A percentile compares a stretch with the other conserved stretches of the same genome.
Evolutionary conservation across 2,797 vertebrate species (phyloP).

Genomic region (Centroberyx gerrardi): DNA sequence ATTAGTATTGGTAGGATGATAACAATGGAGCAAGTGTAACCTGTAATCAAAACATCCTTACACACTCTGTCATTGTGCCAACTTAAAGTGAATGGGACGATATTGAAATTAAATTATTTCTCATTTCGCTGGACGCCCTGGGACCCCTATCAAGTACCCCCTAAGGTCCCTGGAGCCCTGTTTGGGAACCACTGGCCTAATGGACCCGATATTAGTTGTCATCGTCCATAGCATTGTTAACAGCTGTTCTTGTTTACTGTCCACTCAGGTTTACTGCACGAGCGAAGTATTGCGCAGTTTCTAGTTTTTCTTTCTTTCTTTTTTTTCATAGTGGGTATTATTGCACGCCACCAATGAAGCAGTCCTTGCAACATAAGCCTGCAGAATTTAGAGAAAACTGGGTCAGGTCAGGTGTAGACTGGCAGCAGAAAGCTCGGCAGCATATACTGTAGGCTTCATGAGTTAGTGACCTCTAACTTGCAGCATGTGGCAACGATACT

Average conservation of each 20-base stretch:
- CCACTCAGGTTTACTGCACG: too few species aligned
- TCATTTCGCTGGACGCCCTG: not conserved
- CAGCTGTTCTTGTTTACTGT: not conserved
- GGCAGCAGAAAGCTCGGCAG: not conserved
- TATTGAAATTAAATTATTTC: not conserved
- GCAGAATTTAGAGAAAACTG: constrained; percentile 11
- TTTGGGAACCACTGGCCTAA: not conserved
- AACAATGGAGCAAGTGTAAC: too few species aligned
- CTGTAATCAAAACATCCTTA: too few species aligned
- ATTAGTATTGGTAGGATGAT: too few species aligned
- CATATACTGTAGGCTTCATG: not conserved
- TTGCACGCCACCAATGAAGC: not conserved
- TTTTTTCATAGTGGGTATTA: not conserved
- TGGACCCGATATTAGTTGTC: not conserved
- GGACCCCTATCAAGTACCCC: too few species aligned
- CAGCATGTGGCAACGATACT: not conserved
- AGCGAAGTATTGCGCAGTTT: not conserved
- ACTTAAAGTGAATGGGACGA: not conserved
- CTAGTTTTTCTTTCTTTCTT: not conserved
- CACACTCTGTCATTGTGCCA: too few species aligned
- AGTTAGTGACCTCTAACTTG: not conserved
- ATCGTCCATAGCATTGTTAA: not conserved
- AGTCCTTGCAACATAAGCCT: not conserved
- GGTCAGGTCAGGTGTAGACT: constrained; percentile 22
- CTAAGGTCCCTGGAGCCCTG: not conserved